phyloP scores from a whole-genome alignment of 2,888 invertebrate species.

The Nomada ruficornis region DNA sequence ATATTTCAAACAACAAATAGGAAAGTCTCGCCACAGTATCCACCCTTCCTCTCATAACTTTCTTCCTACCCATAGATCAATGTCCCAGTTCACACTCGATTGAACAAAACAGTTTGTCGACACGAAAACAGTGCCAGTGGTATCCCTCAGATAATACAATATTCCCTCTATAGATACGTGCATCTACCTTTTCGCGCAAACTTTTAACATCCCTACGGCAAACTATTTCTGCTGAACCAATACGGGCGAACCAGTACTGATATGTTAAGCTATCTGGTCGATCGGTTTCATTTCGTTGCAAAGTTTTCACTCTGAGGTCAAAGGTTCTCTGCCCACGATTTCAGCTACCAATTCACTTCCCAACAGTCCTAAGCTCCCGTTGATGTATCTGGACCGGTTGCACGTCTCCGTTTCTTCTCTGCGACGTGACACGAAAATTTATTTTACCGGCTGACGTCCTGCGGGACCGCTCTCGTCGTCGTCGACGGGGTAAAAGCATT shows the following conservation, averaged over 20 bases:
- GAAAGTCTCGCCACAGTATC: neutral
- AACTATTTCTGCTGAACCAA: too few relatives aligned
- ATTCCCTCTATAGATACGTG: too few relatives aligned
- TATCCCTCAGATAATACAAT: constrained; percentile 12
- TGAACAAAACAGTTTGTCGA: constrained; percentile 53
- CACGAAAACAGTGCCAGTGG: constrained; percentile 40
- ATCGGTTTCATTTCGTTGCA: constrained; percentile 8
- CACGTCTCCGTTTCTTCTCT: constrained; percentile 29
- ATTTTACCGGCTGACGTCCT: constrained; percentile 21
- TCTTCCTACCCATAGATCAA: constrained; percentile 4
- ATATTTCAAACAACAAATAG: neutral
- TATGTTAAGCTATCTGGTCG: neutral
- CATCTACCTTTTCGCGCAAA: neutral
- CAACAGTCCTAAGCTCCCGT: neutral
- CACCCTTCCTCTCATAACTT: neutral
- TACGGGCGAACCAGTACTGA: too few relatives aligned
- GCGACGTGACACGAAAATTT: constrained; percentile 37
- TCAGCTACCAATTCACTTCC: constrained; percentile 1
- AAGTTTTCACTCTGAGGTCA: constrained; percentile 43
- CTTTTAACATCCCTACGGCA: too few relatives aligned
- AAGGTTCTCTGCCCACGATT: constrained; percentile 40
- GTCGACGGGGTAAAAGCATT: constrained; percentile 30
- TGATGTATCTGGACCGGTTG: constrained; percentile 35
- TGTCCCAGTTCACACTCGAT: constrained; percentile 58
- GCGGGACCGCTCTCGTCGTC: constrained; percentile 13